These are phyloP conservation scores for Enteromius treurensis DNA, from an alignment of 2,797 vertebrate genomes.

Conservation along the genomic window DNA sequence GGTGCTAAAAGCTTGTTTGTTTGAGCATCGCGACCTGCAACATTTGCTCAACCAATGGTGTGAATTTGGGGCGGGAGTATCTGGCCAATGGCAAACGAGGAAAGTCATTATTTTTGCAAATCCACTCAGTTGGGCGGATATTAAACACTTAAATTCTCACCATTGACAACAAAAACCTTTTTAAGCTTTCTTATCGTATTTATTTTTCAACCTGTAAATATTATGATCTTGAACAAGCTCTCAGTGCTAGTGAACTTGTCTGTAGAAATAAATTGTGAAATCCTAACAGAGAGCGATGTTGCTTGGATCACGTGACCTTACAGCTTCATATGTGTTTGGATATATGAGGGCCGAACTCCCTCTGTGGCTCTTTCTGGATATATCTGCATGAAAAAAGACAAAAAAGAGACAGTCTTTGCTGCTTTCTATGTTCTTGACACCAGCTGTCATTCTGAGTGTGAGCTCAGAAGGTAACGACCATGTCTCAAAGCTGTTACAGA, in stretches of 20 bases:
- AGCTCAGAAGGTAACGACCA: slow-evolving; percentile 79
- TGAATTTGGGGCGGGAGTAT: not conserved
- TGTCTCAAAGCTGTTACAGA: slow-evolving; percentile 80
- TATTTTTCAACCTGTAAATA: slow-evolving; percentile 41
- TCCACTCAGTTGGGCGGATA: not conserved
- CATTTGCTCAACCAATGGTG: not conserved
- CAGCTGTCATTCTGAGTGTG: slow-evolving; percentile 78
- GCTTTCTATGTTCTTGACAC: slow-evolving; percentile 75
- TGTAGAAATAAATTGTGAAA: slow-evolving; percentile 22
- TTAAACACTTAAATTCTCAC: not conserved
- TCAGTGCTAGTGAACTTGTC: slow-evolving; percentile 34
- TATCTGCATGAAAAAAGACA: slow-evolving; percentile 48
- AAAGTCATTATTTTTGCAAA: not conserved
- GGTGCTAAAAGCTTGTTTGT: slow-evolving; percentile 1
- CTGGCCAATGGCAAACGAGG: not conserved
- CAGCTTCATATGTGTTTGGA: slow-evolving; percentile 32
- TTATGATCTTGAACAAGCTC: slow-evolving; percentile 14
- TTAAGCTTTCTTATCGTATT: not conserved
- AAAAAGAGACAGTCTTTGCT: slow-evolving; percentile 60
- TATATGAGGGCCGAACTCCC: not conserved
- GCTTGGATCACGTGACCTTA: slow-evolving; percentile 13
- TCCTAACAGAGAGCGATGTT: slow-evolving; percentile 5
- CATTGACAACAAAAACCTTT: not conserved
- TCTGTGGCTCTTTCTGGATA: slow-evolving; percentile 26
- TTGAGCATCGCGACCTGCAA: not conserved